Base-by-base conservation (phyloP, 2,113 vertebrate species). In the Scartelaos histophorus region DNA sequence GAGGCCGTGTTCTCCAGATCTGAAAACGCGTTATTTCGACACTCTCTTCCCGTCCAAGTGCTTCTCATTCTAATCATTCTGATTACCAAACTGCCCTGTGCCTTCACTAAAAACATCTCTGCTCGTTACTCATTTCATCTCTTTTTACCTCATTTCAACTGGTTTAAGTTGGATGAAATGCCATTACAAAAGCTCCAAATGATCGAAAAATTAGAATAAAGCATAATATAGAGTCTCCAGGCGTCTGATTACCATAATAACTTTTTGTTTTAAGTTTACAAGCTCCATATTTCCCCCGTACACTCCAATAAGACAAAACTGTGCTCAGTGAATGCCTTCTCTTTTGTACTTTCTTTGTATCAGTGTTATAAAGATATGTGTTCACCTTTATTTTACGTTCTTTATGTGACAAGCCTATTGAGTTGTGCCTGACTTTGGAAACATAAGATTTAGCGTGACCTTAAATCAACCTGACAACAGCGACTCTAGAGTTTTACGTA, bases 341-440 rank as follows among this genome's bases (percentile, higher is more conserved):
- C 60, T 81, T 90, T 83, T 89, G 19, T 90, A 15, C 86, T 80
- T 86, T 86, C 79, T 86, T 90, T 82, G 67, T 89, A 83, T 88
- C 85, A 79, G 68, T 75, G 46, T 88, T 91, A 86, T 79, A 78
- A 82, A 72, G 25, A 75, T 69, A 68, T 76, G 15, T 73, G 51
- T 75, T 70, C 13, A 22, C 19, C 75, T 87, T 76, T 85, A 87
- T 88, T 82, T 83, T 75, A 80, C 71, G 75, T 65, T 81, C 90
- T 93, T 93, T 91, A 92, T 85, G 83, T 83, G 73, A 85, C 69
- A 70, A 85, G 75, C 82, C 82, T 90, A 67, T 92, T 90, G 80
- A 87, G 81, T 93, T 90, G 92, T 93, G 93, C 93, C 93, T 93
- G 90, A 93, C 78, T 81, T 69, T 74, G 74, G 71, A 85, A 69